phyloP scores from a whole-genome alignment of 2,797 vertebrate genomes.

The Lophotriccus pileatus region DNA sequence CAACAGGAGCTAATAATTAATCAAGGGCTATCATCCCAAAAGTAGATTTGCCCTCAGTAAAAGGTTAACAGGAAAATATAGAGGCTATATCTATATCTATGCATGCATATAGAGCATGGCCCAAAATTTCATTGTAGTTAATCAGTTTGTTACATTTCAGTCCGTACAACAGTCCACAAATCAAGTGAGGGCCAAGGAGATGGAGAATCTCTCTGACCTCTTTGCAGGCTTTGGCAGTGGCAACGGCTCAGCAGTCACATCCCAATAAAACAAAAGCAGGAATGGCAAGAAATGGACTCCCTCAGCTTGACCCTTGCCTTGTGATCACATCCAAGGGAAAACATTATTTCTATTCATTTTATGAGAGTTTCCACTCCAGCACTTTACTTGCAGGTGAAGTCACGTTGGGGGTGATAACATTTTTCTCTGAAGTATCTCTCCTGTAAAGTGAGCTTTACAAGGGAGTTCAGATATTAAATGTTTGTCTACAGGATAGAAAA shows the following conservation, averaged over 20 bases:
- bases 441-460: background rate
- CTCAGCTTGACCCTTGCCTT: background rate
- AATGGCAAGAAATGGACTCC: background rate
- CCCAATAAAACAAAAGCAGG: background rate
- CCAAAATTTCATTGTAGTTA: background rate
- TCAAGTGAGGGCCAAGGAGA: background rate
- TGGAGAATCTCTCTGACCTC: background rate
- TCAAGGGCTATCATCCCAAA: background rate
- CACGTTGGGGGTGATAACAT: background rate
- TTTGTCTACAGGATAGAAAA: conserved; percentile 7
- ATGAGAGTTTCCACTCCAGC: background rate
- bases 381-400: background rate
- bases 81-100: background rate
- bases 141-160: conserved; percentile 12
- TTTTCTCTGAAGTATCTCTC: background rate
- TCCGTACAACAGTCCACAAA: background rate
- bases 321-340: background rate
- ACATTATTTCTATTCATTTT: background rate
- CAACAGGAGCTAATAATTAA: background rate
- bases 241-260: background rate
- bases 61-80: conserved; percentile 18
- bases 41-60: background rate
- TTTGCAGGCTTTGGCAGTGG: background rate
- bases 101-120: background rate
- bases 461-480: conserved; percentile 6